Conservation (phyloP, 2,113 vertebrate genomes). For the Smithornis capensis region DNA sequence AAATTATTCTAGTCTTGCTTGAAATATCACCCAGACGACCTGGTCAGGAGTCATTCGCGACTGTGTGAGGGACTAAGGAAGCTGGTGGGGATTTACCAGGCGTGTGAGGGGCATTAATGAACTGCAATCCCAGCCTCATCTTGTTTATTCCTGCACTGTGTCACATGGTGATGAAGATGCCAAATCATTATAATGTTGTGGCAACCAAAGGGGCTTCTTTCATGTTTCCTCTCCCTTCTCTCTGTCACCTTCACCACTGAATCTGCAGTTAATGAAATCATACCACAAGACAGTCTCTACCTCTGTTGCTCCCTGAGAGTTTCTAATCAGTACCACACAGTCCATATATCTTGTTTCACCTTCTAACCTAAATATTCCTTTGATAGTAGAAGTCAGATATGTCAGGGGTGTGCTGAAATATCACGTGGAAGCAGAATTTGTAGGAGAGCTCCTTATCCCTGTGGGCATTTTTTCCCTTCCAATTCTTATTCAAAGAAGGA, state of each 20-base stretch:
- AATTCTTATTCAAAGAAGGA: neutral
- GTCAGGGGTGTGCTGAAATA: neutral
- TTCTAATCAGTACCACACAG: neutral
- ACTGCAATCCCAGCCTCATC: neutral
- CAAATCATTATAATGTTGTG: neutral
- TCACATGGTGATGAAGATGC: neutral
- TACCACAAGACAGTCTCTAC: neutral
- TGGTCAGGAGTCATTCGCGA: neutral
- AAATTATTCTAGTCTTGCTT: conserved; percentile 19
- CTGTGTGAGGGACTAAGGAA: neutral
- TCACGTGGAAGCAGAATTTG: neutral
- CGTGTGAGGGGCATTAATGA: neutral
- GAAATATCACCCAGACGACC: neutral
- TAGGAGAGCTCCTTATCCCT: neutral
- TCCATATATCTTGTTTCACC: neutral
- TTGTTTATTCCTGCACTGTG: neutral
- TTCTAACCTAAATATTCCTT: neutral
- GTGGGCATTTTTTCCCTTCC: neutral
- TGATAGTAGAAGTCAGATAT: neutral
- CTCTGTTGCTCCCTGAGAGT: neutral
- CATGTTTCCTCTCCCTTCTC: neutral
- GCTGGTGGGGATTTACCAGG: neutral
- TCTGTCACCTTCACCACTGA: neutral
- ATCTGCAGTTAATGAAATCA: neutral
- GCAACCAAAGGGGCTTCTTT: neutral